Base-by-base conservation (phyloP, 2,888 invertebrate genomes). In the Pyrrhia umbra region DNA sequence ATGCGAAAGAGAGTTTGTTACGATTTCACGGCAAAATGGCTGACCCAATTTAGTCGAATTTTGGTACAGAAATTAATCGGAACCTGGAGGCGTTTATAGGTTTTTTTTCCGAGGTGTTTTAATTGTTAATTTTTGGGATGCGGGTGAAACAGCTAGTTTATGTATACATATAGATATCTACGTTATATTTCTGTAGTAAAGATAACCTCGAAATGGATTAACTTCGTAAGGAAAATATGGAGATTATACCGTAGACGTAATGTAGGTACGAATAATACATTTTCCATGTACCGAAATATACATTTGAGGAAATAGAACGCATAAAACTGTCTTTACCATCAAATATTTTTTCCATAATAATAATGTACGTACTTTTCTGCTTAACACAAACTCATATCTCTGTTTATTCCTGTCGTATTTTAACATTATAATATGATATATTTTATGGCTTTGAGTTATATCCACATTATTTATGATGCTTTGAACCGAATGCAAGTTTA, bases 271-370 rank as follows among this genome's bases (percentile, higher is more conserved):
- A n/a, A n/a, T 6, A 21, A n/a, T 5, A 40, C n/a, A 23, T 30
- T 54, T 46, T 21, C 6, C 8, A 54, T 55, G 55, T 34, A 6
- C 25, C 23, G 18, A 18, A 67, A 40, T 34, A 18, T 20, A 20
- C 13, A 1, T 16, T 1, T 23, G 4, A 2, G 15, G 30, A 56
- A 46, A 40, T 23, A 21, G 9, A n/a, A 6, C 39, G 30, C 45
- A 13, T 46, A 56, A 63, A 67, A 18, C 67, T 67, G 67, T 67
- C 68, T 46, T 25, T 23, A 13, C 20, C 39, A 16, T 68, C 15
- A 15, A 68, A 57, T 68, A 46, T 2, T 23, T 34, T n/a, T 34
- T n/a, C 34, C n/a, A 34, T 0, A 34, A 4, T 34, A 34, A n/a
- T 34, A 13, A 13, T n/a, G n/a, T n/a, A n/a, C n/a, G n/a, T n/a